Base-by-base conservation (phyloP, 2,888 invertebrate genomes). In the Lasius platythorax region DNA sequence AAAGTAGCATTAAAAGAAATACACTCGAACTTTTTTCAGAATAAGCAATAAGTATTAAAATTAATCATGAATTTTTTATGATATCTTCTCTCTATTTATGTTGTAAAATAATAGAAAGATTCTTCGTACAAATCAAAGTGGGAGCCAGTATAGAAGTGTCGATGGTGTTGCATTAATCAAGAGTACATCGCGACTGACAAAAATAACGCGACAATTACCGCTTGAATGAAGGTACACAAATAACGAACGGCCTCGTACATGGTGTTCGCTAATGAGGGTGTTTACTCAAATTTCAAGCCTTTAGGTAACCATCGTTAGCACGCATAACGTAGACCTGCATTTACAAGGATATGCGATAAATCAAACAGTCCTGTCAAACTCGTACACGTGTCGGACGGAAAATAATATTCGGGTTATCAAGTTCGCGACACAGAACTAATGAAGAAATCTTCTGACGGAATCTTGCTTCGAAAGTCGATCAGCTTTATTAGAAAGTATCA, bases 201-300 rank as follows among this genome's bases (percentile, higher is more conserved):
- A 61, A 72, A 58, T 79, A 70, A 46, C 12, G 50, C n/a, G 12
- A 33, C 6, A 23, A 15, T 56, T 28, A 70, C 11, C 23, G 66
- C 43, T 68, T 76, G 28, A 72, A 28, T 46, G 12, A 61, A 61
- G 18, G 8, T 61, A 46, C 12, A 23, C 61, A 53, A 40, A 79
- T 73, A 64, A 78, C 15, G 37, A 56, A 66, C 5, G 28, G 12
- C 8, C 33, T 53, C 8, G 33, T 53, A 43, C 11, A 18, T 33
- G 37, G 8, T 46, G 37, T 15, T 33, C 78, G 23, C 40, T 74
- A 82, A 78, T 78, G 64, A 64, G 79, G 28, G 53, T 66, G 56
- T 76, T 78, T 53, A n/a, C 79, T 74, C 64, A 30, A 37, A 78
- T 78, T 82, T 64, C 78, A 43, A 74, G 23, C 64, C 53, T 78